Evolutionary conservation across 1,140 invertebrate species (phyloP), one percentile per base, ranked within the genome.

Genomic region (Ostrea edulis): DNA sequence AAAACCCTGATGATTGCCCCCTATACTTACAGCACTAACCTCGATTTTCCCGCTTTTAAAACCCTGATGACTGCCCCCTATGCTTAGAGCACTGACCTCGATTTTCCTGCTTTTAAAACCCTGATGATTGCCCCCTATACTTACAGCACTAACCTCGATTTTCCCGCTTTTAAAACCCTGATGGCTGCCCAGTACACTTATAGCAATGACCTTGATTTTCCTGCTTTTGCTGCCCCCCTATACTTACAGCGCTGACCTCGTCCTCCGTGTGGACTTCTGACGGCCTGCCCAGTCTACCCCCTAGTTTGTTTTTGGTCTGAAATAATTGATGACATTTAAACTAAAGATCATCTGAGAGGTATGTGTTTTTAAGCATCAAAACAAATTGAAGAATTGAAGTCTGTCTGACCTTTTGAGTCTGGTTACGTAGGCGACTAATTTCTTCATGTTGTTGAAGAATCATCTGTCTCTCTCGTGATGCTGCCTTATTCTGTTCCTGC

Each of bases 391-490:
- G 14, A 2, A 17, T 62, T 62, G 55, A 62, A 62, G 14, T n/a
- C 55, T 62, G 14, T n/a, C 55, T 62, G 22, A 90, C 89, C 88
- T 90, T 58, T 68, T 88, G 83, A 3, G 90, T 93, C n/a, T 71
- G 88, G 53, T 93, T 88, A 71, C 92, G 89, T 53, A 94, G 87
- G 62, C 91, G 87, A 20, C 89, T 90, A 25, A 95, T 92, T 87
- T 95, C 92, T 22, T 94, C 92, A 29, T 94, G 93, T 82, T 95
- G 94, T 53, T 93, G 88, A 4, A 95, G 89, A 83, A 95, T 82
- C 68, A 93, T 87, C 84, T 94, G 91, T 58, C 94, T 87, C 71
- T 95, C 94, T 85, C 93, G 89, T 17, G 92, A 93, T 17, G 94
- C 92, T 85, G 92, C 91, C 62, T 92, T 88, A 86, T 95, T 94